Base-by-base conservation (phyloP, 1,140 invertebrate genomes). In the Drosophila nigrodunni region DNA sequence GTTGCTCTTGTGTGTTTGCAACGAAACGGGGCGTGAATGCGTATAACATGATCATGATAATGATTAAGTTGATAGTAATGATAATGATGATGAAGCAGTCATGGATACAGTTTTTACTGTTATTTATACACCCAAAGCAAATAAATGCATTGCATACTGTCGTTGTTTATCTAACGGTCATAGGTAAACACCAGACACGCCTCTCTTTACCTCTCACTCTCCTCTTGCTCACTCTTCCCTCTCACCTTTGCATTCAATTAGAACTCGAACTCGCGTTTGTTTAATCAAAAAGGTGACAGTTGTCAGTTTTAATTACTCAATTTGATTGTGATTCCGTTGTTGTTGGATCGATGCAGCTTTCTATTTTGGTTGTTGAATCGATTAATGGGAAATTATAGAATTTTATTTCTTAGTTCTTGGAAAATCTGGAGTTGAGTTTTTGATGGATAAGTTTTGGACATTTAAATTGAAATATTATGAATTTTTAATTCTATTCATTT, bases 31-130 rank as follows among this genome's bases (percentile, higher is more conserved):
- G 68, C 65, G 67, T 65, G 68, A 71, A 71, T 71, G 73, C 73
- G 73, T 74, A 67, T 66, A 75, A 71, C 54, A 71, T 75, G 67
- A 21, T 47, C 11, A 18, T 47, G 44, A 41, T 35, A 8, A 34
- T 30, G 25, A 30, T 30, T 30, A 30, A 5, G 6, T 30, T 30
- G 25, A 30, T 30, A 30, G 3, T 30, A 30, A 30, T 30, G 25
- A 30, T 30, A 30, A 11, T 41, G 8, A 10, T 41, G 39, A 41
- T 35, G 9, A 34, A n/a, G 60, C 60, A 60, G 64, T 75, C 73
- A 75, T 75, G 73, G 67, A 75, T 75, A 75, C 68, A 50, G 7
- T 71, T 59, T 70, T 49, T 57, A 74, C 72, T 59, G 72, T 74
- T 74, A 74, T 74, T 69, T 61, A 49, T 11, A 74, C 43, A 65